Evolutionary conservation across 2,113 vertebrate genomes (phyloP), one percentile per base, ranked within the genome.

Genomic region (Sciurus niger): DNA sequence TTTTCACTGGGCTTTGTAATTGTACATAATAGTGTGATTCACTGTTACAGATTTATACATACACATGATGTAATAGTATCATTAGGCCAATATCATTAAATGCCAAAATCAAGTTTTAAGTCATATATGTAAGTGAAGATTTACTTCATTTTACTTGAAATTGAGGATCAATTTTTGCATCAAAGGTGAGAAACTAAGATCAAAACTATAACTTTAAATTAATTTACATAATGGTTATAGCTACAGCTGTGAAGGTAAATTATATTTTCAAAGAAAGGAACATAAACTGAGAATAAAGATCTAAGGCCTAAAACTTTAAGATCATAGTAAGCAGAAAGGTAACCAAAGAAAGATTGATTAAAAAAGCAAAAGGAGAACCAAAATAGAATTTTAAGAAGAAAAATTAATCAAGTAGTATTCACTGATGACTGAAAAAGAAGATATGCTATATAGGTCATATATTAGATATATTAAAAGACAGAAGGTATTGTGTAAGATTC

Each of bases 181-280:
- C 13, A 60, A 84, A 84, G 17, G 43, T 63, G 43, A 73, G 65
- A 73, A 6, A 93, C 4, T 4, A 63, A 17, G 51, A 60, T 68
- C 43, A 92, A 87, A 94, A 72, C 70, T 37, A 80, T 14, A 94
- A 60, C 55, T 65, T 43, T 77, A 51, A 77, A 77, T 73, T 79
- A 34, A 93, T 82, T 80, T 79, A 65, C 53, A 78, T 40, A 94
- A 72, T 65, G 72, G 43, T 51, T 68, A 25, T 32, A 93, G 74
- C 34, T 93, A 28, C 22, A 51, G 24, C 58, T 90, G 18, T 76
- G 40, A 93, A 86, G 53, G 53, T 73, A 78, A 73, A 78, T 78
- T 77, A 70, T 58, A 9, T 72, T 96, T 95, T 48, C 55, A 65
- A 93, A 84, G 40, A 93, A 93, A 90, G 72, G 22, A 90, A 46